phyloP scores from a whole-genome alignment of 1,140 invertebrate genomes.

The Parapsyche elsis region DNA sequence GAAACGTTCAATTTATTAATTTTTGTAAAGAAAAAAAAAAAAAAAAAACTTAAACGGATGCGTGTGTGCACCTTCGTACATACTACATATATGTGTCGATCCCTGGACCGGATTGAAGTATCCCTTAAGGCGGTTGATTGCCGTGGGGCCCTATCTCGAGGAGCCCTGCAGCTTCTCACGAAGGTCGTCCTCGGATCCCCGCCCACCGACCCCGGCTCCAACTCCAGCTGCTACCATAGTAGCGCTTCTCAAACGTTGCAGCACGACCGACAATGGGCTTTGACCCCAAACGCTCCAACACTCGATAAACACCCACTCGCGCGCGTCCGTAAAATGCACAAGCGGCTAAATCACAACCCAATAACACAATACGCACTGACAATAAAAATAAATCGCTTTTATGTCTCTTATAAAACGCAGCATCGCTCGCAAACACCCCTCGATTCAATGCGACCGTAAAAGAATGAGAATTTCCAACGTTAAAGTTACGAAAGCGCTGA shows the following conservation, averaged over 20 bases:
- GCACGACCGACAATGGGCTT: not conserved
- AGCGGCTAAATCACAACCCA: too few relatives aligned
- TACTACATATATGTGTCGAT: conserved; percentile 15
- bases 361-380: too few relatives aligned
- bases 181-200: conserved; percentile 39
- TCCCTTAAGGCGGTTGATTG: conserved; percentile 26
- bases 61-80: not conserved
- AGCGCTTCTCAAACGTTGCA: conserved; percentile 30
- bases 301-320: not conserved
- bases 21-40: not conserved
- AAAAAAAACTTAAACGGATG: not conserved
- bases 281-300: not conserved
- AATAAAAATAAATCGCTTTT: too few relatives aligned
- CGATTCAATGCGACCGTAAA: not conserved
- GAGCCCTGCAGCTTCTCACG: conserved; percentile 46
- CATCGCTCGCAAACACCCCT: too few relatives aligned
- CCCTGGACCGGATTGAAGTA: conserved; percentile 15
- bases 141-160: conserved; percentile 16
- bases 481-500: not conserved
- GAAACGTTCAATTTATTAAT: conserved; percentile 2
- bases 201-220: conserved; percentile 34
- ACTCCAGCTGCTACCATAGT: conserved; percentile 32
- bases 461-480: not conserved
- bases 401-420: too few relatives aligned
- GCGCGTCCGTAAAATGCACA: too few relatives aligned